Percentiles rank a stretch among this genome's conserved stretches.
These are phyloP conservation scores for Acanthopleura granulata DNA, from an alignment of 2,888 invertebrate genomes.

Conservation along the genomic window DNA sequence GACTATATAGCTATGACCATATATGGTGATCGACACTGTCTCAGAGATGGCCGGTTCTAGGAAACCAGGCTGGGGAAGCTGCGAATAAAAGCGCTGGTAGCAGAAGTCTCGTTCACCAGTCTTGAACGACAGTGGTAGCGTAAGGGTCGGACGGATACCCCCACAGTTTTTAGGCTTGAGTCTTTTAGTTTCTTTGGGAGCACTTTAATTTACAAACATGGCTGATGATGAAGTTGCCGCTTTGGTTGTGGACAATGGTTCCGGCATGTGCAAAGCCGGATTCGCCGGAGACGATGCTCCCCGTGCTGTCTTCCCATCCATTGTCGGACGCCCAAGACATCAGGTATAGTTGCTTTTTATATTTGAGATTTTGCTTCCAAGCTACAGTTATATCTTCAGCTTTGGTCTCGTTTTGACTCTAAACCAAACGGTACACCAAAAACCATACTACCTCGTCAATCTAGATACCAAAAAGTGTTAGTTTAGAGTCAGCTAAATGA, in stretches of 20 bases:
- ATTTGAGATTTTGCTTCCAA: neutral
- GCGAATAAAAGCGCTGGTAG: constrained; percentile 20
- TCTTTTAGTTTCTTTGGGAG: constrained; percentile 16
- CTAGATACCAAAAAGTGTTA: too few relatives aligned
- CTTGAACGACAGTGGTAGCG: neutral
- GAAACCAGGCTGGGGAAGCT: constrained; percentile 11
- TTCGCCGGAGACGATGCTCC: constrained; percentile 52
- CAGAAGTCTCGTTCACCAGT: constrained; percentile 20
- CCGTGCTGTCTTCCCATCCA: constrained; percentile 48
- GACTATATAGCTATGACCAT: neutral
- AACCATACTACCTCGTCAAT: too few relatives aligned
- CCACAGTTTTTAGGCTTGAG: neutral
- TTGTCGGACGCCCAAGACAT: constrained; percentile 50
- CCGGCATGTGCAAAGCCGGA: constrained; percentile 73
- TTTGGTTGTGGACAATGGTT: constrained; percentile 81
- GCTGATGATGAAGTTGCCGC: constrained; percentile 67
- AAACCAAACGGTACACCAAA: too few relatives aligned
- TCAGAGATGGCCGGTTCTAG: constrained; percentile 2
- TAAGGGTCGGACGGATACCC: constrained; percentile 17
- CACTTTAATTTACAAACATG: constrained; percentile 23
- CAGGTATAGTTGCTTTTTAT: constrained; percentile 31
- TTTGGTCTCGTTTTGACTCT: neutral
- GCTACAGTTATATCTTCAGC: neutral
- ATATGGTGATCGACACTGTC: constrained; percentile 4
- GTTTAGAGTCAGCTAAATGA: too few relatives aligned